Conservation (phyloP, 2,113 vertebrate species). For the Petaurus breviceps region DNA sequence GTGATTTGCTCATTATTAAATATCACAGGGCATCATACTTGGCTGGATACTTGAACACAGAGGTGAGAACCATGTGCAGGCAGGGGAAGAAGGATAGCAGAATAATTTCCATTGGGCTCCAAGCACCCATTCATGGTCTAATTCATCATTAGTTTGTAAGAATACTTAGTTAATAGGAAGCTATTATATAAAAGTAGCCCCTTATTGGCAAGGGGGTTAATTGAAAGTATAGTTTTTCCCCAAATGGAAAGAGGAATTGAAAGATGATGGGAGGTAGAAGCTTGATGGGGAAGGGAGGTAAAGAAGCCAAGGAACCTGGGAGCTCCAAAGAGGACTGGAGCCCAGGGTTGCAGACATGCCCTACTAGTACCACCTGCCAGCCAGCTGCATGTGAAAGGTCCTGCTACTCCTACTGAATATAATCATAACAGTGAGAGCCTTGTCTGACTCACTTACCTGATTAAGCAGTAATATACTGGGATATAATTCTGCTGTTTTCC, state of each 20-base stretch:
- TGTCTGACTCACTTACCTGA: background rate
- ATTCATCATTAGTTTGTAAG: background rate
- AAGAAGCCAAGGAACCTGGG: background rate
- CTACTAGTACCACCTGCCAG: too few species aligned
- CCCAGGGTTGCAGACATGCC: background rate
- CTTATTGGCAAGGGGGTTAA: background rate
- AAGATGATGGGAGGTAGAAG: background rate
- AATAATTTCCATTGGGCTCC: background rate
- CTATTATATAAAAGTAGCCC: background rate
- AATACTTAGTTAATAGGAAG: background rate
- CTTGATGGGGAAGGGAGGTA: background rate
- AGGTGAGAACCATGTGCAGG: background rate
- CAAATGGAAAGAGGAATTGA: background rate
- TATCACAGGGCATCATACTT: background rate
- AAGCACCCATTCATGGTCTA: background rate
- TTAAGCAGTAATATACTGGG: background rate
- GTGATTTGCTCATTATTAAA: background rate
- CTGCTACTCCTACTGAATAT: too few species aligned
- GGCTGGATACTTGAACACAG: background rate
- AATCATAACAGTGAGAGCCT: background rate
- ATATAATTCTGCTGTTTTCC: background rate
- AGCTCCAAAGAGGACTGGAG: background rate
- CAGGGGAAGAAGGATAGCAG: background rate
- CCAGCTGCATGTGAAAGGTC: too few species aligned
- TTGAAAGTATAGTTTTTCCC: background rate